Base-by-base conservation (phyloP, 2,797 vertebrate species). In the Macroramphosus scolopax region DNA sequence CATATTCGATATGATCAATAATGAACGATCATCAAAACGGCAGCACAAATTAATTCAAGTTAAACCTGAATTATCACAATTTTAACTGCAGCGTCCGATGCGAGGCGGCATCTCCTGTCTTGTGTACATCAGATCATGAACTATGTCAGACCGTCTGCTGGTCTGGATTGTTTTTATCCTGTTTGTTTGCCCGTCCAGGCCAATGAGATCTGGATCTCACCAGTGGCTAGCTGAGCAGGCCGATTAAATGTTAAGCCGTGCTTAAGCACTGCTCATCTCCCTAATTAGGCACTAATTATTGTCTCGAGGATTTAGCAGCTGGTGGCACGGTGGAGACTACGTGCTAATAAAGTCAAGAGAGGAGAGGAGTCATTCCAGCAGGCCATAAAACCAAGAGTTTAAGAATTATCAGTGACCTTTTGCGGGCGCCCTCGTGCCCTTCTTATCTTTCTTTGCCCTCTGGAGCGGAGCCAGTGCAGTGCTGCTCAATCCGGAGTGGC, bases 261-360 rank as follows among this genome's bases (percentile, higher is more conserved):
- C 68, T 85, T 84, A 86, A 86, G 75, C 71, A 39, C 71, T 46
- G 75, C 77, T 90, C 79, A 82, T 86, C 87, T 81, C 74, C 74
- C 75, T 88, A 88, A 89, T 90, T 87, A 82, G 80, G 33, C 25
- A 22, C 63, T 83, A 88, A 90, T 90, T 87, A 81, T 55, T 75
- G 82, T 84, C 80, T 81, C 48, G 48, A 58, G 81, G 72, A 77
- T 73, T 75, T n/a, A 48, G 63, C 31, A 2, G 36, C 42, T 17
- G 53, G 57, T 68, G 70, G 53, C 48, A 3, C 61, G 47, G 54
- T 11, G 11, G 24, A 65, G 61, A 29, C 43, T 31, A 51, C 25
- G 51, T 44, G 33, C 53, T 56, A 54, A 62, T 29, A 13, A 41
- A 63, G 62, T 60, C 44, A 30, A 17, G n/a, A 42, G 38, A 24